Percentiles rank a stretch among this genome's conserved stretches.
These are phyloP conservation scores for Corapipo altera DNA, from an alignment of 2,113 vertebrate species.

Conservation along the genomic window DNA sequence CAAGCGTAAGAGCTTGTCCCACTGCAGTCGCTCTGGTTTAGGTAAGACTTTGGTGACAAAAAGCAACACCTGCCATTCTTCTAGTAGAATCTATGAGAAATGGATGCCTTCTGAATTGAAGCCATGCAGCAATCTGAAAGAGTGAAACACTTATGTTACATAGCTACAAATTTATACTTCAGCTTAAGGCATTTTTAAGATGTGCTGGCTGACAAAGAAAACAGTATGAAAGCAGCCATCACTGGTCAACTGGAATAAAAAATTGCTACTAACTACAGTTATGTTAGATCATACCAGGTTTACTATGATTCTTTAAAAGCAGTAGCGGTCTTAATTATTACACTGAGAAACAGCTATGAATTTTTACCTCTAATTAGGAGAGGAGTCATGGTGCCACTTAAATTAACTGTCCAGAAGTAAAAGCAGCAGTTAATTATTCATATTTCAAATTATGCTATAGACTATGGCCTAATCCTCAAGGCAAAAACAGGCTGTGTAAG, in stretches of 20 bases:
- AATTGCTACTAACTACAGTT: not conserved
- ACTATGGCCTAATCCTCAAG: not conserved
- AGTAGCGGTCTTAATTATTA: not conserved
- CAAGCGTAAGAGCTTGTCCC: not conserved
- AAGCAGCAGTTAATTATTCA: not conserved
- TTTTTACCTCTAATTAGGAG: not conserved
- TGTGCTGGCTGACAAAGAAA: not conserved
- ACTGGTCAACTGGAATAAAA: not conserved
- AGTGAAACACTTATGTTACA: not conserved
- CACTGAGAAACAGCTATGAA: not conserved
- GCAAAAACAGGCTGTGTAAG: not conserved
- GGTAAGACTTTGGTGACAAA: not conserved
- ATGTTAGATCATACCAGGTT: not conserved
- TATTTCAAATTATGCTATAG: not conserved
- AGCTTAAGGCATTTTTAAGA: not conserved
- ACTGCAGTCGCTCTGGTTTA: not conserved
- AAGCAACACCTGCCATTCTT: not conserved
- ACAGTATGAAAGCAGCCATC: not conserved
- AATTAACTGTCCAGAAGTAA: not conserved
- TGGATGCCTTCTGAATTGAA: constrained; percentile 96
- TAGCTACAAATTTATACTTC: not conserved
- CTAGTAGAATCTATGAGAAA: constrained; percentile 79
- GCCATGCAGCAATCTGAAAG: constrained; percentile 88
- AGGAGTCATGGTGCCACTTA: not conserved
- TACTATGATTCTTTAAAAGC: not conserved